Base-by-base conservation (phyloP, 2,888 invertebrate species). In the Itoplectis maculator region DNA sequence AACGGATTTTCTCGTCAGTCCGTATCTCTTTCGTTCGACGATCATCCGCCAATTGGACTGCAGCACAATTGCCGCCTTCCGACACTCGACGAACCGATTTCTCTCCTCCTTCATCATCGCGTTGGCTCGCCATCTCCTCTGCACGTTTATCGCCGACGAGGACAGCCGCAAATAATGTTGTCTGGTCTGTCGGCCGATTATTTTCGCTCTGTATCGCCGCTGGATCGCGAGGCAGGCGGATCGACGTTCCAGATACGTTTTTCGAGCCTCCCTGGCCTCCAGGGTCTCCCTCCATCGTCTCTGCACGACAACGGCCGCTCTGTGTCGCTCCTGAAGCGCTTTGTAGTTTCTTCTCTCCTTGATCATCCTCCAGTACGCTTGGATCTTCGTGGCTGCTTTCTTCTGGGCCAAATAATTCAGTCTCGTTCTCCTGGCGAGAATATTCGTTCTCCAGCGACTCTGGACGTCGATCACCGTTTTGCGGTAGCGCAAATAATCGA, bases 41-140 rank as follows among this genome's bases (percentile, higher is more conserved):
- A 85, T 37, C 56, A 86, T 86, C 76, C 85, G 82, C 88, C 88
- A 88, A 73, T 76, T 81, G 2, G 84, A 78, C 42, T 88, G 88
- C 6, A 88, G 40, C n/a, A 88, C 88, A 54, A 93, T 85, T 0
- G 93, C 90, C 20, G 90, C 85, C 42, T 82, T 66, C 18, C 69
- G 63, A 40, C 54, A 73, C 2, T 63, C n/a, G n/a, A 51, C 51
- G 80, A 68, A 83, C 51, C 11, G 59, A n/a, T 8, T 56, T 70
- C 45, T 83, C 15, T 20, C 80, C 86, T 51, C 45, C 20, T 84
- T 73, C 8, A 75, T 77, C 89, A 84, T 42, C 73, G 82, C 88
- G 20, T 85, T 82, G 18, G 84, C 65, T 20, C 94, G 93, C 84
- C 93, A 93, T 51, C 88, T 89, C 29, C 88, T 89, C 86, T 95